These are phyloP conservation scores for Epizoanthus stellaris DNA, from an alignment of 92 coral and sea anemone species.

Conservation along the genomic window DNA sequence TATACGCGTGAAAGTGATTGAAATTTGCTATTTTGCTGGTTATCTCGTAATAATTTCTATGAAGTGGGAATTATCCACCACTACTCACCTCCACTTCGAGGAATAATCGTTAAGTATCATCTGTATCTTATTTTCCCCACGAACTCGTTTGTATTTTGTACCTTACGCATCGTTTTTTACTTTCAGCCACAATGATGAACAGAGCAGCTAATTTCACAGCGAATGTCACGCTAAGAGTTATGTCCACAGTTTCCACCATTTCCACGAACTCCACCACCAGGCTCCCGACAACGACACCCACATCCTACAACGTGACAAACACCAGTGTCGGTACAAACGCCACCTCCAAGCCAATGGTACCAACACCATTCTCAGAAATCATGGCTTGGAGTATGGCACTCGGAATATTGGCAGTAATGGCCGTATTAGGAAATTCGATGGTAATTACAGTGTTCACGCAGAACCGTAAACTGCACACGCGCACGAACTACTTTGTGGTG, in stretches of 20 bases:
- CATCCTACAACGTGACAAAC: background rate
- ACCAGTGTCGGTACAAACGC: background rate
- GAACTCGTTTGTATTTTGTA: too few species aligned
- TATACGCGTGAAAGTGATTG: too few species aligned
- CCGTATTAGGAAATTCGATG: slow-evolving; percentile 74
- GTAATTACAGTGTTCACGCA: slow-evolving; percentile 71
- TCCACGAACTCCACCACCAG: background rate
- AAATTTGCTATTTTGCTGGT: too few species aligned
- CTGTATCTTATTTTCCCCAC: background rate
- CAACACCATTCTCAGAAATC: background rate
- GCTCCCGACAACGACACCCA: background rate
- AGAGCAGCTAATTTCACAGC: slow-evolving; percentile 5
- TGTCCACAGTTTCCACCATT: slow-evolving; percentile 12
- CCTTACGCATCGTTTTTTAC: background rate
- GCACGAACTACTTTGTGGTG: slow-evolving; percentile 75
- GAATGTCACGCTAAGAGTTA: background rate
- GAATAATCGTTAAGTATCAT: background rate
- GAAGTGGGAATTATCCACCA: too few species aligned
- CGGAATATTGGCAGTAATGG: slow-evolving; percentile 74
- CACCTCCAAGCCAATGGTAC: background rate
- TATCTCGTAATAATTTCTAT: too few species aligned
- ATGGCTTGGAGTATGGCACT: slow-evolving; percentile 76
- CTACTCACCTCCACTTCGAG: too few species aligned
- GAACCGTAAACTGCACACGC: slow-evolving; percentile 68
- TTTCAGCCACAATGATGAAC: slow-evolving; percentile 27